Conservation (phyloP, 2,888 invertebrate species). For the Brenthis daphne region DNA sequence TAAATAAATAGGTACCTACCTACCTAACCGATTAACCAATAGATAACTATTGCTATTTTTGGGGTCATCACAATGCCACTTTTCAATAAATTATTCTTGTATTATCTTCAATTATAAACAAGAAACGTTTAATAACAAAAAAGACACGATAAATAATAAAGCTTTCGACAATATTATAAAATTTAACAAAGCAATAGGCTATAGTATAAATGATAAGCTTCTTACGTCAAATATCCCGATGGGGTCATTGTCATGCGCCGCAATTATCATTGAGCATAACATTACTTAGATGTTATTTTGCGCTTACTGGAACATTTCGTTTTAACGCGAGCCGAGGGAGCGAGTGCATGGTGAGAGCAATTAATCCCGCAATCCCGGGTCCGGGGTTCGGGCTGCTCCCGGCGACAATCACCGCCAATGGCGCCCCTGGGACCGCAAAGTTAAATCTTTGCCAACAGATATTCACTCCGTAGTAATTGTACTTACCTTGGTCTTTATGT, state of each 20-base stretch:
- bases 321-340: conserved; percentile 74
- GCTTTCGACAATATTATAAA: neutral
- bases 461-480: conserved; percentile 52
- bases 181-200: neutral
- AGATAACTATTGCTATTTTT: too few species aligned
- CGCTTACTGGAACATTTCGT: conserved; percentile 64
- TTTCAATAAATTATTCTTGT: too few species aligned
- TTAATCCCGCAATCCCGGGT: conserved; percentile 60
- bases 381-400: conserved; percentile 52
- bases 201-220: neutral
- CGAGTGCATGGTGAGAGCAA: conserved; percentile 69
- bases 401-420: conserved; percentile 76
- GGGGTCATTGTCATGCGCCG: conserved; percentile 35
- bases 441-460: conserved; percentile 75
- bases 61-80: too few species aligned
- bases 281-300: conserved; percentile 75
- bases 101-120: too few species aligned
- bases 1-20: too few species aligned
- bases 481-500: conserved; percentile 42
- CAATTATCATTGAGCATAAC: conserved; percentile 70
- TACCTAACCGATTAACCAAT: too few species aligned
- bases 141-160: too few species aligned
- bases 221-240: conserved; percentile 14
- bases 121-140: too few species aligned
- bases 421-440: conserved; percentile 74